Base-by-base conservation (phyloP, 2,113 vertebrate genomes). In the Callorhinus ursinus region DNA sequence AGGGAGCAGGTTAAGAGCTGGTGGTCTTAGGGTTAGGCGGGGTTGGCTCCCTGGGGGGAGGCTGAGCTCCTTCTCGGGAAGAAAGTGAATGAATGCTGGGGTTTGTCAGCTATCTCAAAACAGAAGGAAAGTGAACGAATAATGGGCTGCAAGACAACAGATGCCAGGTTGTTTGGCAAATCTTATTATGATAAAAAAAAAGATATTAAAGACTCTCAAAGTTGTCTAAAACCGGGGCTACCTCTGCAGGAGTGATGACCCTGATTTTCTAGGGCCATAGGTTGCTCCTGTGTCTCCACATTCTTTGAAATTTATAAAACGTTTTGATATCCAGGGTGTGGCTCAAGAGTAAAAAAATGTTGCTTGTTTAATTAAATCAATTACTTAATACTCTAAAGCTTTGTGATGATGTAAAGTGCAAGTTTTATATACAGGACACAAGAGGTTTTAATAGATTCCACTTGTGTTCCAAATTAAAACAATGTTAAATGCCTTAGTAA, bases 391-490 rank as follows among this genome's bases (percentile, higher is more conserved):
- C 67, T 18, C 26, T 31, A 28, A 91, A 93, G 71, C 61, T 71
- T 74, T 72, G 80, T 86, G 59, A 36, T 59, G 81, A 11, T 19
- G 22, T 81, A 12, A 87, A 63, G 87, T 4, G 4, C 67, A 93
- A 71, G 61, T 80, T 97, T 91, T 83, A 31, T 42, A 76, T 14
- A 61, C 2, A 59, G 81, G 95, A 85, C 49, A 33, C 77, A 15
- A 46, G 79, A 88, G 74, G 63, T 93, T 97, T 96, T 88, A 55
- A 51, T 81, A 72, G 92, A 93, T 79, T 71, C 4, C 26, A 39
- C 42, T 36, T 46, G 5, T 11, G 51, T 77, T 96, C 94, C 96
- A 95, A 96, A 96, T 94, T 98, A 96, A 97, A 98, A 72, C 93
- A 72, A 95, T 0, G 74, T n/a, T 53, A 83, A 95, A 95, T 94